phyloP scores from a whole-genome alignment of 2,797 vertebrate species.

The Tachyglossus aculeatus region DNA sequence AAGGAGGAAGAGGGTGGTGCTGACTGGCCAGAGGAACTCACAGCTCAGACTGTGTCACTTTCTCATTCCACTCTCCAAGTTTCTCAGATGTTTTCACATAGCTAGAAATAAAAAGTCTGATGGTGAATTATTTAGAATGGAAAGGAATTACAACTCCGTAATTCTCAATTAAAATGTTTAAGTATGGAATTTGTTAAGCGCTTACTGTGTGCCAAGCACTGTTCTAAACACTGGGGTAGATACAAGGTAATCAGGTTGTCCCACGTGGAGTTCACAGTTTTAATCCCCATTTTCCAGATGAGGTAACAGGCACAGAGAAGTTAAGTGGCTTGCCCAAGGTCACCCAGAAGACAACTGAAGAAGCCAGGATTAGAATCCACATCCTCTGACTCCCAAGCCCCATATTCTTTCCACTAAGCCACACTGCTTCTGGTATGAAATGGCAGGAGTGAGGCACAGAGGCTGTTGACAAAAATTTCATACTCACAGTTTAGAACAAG shows the following conservation, averaged over 20 bases:
- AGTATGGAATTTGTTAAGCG: too few relatives aligned
- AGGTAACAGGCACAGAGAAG: too few relatives aligned
- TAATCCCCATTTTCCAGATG: too few relatives aligned
- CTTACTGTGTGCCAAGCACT: not conserved
- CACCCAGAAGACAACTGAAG: too few relatives aligned
- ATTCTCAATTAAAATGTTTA: too few relatives aligned
- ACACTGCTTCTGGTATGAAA: too few relatives aligned
- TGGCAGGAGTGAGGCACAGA: too few relatives aligned
- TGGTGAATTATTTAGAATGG: conserved; percentile 60
- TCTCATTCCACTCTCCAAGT: conserved; percentile 88
- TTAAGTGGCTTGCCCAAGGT: too few relatives aligned
- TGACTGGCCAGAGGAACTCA: conserved; percentile 75
- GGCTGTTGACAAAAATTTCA: not conserved
- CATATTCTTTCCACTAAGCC: too few relatives aligned
- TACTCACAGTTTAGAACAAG: not conserved
- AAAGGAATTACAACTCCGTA: not conserved
- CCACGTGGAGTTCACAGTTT: too few relatives aligned
- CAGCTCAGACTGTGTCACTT: conserved; percentile 84
- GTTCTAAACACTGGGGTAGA: not conserved
- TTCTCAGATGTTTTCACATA: conserved; percentile 86
- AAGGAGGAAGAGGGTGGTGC: conserved; percentile 30
- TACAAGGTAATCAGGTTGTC: not conserved
- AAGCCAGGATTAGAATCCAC: too few relatives aligned
- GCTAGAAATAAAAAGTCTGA: conserved; percentile 83
- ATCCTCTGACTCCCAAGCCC: too few relatives aligned